Conservation (phyloP, 2,888 invertebrate species). For the Sinohyriopsis cumingii region DNA sequence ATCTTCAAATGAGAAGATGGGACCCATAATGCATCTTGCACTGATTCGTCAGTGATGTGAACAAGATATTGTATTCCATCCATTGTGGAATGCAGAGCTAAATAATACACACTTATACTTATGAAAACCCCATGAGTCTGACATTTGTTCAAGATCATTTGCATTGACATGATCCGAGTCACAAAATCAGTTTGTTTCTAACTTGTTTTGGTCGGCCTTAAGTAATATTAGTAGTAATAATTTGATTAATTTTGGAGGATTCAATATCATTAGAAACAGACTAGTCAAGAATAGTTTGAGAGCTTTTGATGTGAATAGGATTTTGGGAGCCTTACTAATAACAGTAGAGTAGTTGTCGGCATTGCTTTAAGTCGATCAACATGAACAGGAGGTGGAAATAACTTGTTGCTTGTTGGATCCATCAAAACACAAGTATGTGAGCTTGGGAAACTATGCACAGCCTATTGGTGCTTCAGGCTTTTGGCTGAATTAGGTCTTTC, state of each 20-base stretch:
- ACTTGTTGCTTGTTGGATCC: neutral
- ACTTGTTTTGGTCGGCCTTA: too few species aligned
- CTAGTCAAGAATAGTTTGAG: conserved; percentile 6
- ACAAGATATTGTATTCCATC: conserved; percentile 10
- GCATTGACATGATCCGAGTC: too few species aligned
- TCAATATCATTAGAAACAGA: neutral
- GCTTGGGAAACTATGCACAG: conserved; percentile 15
- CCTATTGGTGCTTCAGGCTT: conserved; percentile 11
- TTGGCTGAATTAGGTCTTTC: conserved; percentile 7
- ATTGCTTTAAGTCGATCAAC: conserved; percentile 19
- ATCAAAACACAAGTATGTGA: conserved; percentile 8
- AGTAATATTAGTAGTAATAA: too few species aligned
- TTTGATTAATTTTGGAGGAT: neutral
- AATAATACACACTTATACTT: conserved; percentile 11
- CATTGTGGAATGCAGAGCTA: conserved; percentile 8
- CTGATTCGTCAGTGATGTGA: conserved; percentile 10
- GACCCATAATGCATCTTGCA: conserved; percentile 15
- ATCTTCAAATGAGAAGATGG: conserved; percentile 6
- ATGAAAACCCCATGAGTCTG: neutral
- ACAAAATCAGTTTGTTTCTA: too few species aligned
- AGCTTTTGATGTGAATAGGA: conserved; percentile 3
- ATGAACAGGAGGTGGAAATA: conserved; percentile 15
- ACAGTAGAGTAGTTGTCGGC: conserved; percentile 10
- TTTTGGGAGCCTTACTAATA: conserved; percentile 1
- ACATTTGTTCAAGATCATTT: neutral